Evolutionary conservation across 2,797 vertebrate genomes (phyloP).

Genomic region (Gymnodraco acuticeps): DNA sequence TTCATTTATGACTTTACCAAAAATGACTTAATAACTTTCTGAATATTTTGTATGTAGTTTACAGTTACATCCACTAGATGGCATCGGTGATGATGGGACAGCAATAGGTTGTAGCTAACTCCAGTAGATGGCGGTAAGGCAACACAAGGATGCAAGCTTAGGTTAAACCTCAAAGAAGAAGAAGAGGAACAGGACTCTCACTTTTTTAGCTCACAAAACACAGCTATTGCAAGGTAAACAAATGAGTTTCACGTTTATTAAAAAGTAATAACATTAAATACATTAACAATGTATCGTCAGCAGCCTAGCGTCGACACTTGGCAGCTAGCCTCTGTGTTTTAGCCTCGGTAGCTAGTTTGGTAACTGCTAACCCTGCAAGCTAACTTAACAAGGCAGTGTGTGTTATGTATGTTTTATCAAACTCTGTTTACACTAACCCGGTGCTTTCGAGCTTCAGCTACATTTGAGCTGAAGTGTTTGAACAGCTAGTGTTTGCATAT

Average conservation of each 20-base stretch:
- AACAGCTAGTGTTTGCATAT: no score
- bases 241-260: rapidly evolving
- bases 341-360: constrained; percentile 52
- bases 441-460: neutral
- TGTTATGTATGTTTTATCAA: neutral
- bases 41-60: neutral
- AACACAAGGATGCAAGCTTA: neutral
- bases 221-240: constrained; percentile 31
- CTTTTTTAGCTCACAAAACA: neutral
- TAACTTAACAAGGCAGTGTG: constrained; percentile 44
- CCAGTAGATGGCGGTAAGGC: constrained; percentile 1
- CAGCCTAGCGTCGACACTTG: neutral
- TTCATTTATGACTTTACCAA: neutral
- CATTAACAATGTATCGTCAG: rapidly evolving
- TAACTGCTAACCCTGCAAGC: constrained; percentile 63
- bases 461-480: neutral
- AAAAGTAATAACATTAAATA: neutral
- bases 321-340: constrained; percentile 16
- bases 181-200: neutral
- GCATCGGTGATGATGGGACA: neutral
- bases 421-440: neutral
- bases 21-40: neutral
- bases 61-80: constrained; percentile 40
- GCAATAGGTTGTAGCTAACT: neutral
- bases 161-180: neutral